phyloP scores from a whole-genome alignment of 2,113 vertebrate species.

The Elachura formosa region DNA sequence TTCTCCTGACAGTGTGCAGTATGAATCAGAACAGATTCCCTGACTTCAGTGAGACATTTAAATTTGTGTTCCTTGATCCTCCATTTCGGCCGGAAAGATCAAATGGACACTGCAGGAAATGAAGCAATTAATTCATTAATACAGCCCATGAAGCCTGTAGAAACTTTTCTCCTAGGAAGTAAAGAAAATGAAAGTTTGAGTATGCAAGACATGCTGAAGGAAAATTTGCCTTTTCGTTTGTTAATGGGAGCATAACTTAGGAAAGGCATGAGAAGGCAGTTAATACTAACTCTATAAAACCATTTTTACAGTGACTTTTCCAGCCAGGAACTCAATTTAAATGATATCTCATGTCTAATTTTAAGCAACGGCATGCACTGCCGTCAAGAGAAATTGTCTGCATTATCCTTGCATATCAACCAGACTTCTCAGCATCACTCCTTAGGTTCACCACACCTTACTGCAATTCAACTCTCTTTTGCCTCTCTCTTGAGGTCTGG shows the following conservation, averaged over 20 bases:
- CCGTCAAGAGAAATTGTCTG: background rate
- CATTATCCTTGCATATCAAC: background rate
- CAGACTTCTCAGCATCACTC: background rate
- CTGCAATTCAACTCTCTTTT: background rate
- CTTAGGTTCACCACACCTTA: background rate
- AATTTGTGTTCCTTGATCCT: background rate
- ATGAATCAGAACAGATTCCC: background rate
- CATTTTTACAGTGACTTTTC: slow-evolving; percentile 17
- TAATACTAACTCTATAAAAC: background rate
- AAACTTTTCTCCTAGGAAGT: background rate
- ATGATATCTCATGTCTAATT: background rate
- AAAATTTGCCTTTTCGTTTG: background rate
- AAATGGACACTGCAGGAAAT: background rate
- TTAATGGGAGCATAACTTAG: background rate
- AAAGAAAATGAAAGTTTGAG: background rate
- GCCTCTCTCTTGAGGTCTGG: background rate
- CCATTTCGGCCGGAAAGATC: background rate
- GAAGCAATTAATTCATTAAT: background rate
- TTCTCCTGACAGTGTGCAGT: background rate
- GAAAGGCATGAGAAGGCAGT: background rate
- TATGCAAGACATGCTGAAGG: background rate
- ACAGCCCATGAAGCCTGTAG: background rate
- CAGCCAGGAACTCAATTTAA: background rate
- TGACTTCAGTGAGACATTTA: background rate
- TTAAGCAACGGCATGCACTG: background rate